Evolutionary conservation across 2,888 invertebrate genomes (phyloP).

Genomic region (Nematopogon swammerdamellus): DNA sequence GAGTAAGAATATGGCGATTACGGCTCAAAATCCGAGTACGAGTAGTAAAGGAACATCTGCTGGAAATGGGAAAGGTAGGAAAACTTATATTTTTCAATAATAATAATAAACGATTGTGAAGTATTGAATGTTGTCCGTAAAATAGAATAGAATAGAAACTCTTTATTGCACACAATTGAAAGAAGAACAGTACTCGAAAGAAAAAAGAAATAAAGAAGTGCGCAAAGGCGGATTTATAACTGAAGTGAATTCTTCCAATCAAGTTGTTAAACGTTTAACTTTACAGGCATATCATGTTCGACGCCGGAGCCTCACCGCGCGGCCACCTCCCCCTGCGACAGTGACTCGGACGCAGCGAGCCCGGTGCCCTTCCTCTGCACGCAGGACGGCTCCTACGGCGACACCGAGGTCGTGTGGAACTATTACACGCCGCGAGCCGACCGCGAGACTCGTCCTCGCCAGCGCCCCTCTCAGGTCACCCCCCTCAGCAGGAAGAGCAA

Average conservation of each 20-base stretch:
- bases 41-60: not conserved
- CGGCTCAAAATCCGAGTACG: not conserved
- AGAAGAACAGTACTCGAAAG: too few relatives aligned
- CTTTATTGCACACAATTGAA: too few relatives aligned
- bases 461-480: conserved; percentile 23
- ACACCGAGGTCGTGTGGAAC: conserved; percentile 50
- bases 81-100: too few relatives aligned
- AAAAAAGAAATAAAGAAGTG: too few relatives aligned
- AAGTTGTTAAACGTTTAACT: conserved; percentile 1
- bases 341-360: conserved; percentile 41
- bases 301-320: conserved; percentile 30
- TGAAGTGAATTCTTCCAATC: not conserved
- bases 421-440: conserved; percentile 47
- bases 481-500: conserved; percentile 34
- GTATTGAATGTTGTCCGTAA: too few relatives aligned
- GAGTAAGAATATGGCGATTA: not conserved
- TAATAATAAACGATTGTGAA: too few relatives aligned
- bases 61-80: not conserved
- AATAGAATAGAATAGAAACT: too few relatives aligned
- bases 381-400: conserved; percentile 47
- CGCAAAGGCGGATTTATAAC: too few relatives aligned
- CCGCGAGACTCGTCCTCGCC: too few relatives aligned
- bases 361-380: conserved; percentile 49
- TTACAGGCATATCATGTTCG: conserved; percentile 40
- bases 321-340: conserved; percentile 38